phyloP scores from a whole-genome alignment of 1,140 invertebrate species.

The Trichomalopsis sarcophagae region DNA sequence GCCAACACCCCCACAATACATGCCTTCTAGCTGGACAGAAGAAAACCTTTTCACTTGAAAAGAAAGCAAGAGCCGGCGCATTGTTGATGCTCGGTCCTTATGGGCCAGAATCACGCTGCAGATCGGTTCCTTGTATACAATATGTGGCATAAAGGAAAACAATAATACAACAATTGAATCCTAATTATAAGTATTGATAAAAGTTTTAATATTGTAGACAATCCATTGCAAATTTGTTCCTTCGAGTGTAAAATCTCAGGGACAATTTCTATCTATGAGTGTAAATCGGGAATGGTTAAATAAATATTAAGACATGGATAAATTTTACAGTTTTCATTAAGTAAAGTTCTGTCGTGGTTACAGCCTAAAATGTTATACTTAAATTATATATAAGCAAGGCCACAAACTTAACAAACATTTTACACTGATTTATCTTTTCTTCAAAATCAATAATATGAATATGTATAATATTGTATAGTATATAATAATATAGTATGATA shows the following conservation, averaged over 20 bases:
- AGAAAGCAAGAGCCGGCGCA: not conserved
- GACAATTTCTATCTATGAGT: no score
- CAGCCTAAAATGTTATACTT: slow-evolving; percentile 73
- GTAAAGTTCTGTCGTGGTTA: slow-evolving; percentile 71
- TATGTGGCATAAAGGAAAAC: no score
- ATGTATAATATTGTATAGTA: slow-evolving; percentile 49
- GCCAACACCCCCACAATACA: no score
- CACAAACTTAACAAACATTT: slow-evolving; percentile 76
- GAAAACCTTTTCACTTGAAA: not conserved
- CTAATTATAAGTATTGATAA: no score
- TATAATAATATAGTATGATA: slow-evolving; percentile 45
- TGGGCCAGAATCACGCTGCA: no score
- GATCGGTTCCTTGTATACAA: no score
- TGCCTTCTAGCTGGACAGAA: not conserved
- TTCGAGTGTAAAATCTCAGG: no score
- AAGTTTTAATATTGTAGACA: no score
- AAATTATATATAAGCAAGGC: slow-evolving; percentile 72
- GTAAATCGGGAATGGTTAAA: not conserved
- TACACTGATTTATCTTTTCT: slow-evolving; percentile 61
- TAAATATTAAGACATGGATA: not conserved
- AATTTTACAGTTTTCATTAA: slow-evolving; percentile 63
- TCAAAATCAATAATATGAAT: slow-evolving; percentile 72
- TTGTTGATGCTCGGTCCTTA: not conserved
- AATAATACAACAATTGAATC: no score
- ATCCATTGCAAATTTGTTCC: no score